Evolutionary conservation across 2,113 vertebrate genomes (phyloP).

Genomic region (Vimba vimba): DNA sequence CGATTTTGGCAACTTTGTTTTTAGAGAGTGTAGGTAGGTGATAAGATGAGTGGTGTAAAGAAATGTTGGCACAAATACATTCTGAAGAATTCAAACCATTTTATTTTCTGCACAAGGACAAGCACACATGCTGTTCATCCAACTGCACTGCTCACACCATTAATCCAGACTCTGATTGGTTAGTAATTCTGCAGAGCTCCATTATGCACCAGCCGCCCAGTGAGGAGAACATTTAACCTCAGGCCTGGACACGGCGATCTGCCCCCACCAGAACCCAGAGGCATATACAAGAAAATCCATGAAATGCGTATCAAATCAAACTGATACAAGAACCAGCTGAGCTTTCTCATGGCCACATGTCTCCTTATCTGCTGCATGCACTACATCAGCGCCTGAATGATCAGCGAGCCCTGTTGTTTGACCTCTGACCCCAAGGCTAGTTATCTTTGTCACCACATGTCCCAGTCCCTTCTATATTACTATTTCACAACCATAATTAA

Average conservation of each 20-base stretch:
- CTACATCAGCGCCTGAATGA: conserved; percentile 14
- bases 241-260: background rate
- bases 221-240: conserved; percentile 4
- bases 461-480: background rate
- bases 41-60: background rate
- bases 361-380: conserved; percentile 26
- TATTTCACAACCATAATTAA: conserved; percentile 69
- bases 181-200: conserved; percentile 26
- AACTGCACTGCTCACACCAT: background rate
- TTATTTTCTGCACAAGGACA: background rate
- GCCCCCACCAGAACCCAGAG: background rate
- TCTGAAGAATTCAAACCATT: background rate
- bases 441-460: conserved; percentile 50
- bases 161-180: conserved; percentile 30
- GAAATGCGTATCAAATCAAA: background rate
- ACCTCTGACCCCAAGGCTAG: conserved; percentile 50
- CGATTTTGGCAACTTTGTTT: too few species aligned
- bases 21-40: background rate
- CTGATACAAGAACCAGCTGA: conserved; percentile 16
- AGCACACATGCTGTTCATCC: conserved; percentile 11
- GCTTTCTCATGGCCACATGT: background rate
- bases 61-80: background rate
- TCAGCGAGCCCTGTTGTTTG: conserved; percentile 42
- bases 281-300: background rate
- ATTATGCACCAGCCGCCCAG: background rate